Evolutionary conservation across 1,140 invertebrate species (phyloP).

Genomic region (Bombus turneri): DNA sequence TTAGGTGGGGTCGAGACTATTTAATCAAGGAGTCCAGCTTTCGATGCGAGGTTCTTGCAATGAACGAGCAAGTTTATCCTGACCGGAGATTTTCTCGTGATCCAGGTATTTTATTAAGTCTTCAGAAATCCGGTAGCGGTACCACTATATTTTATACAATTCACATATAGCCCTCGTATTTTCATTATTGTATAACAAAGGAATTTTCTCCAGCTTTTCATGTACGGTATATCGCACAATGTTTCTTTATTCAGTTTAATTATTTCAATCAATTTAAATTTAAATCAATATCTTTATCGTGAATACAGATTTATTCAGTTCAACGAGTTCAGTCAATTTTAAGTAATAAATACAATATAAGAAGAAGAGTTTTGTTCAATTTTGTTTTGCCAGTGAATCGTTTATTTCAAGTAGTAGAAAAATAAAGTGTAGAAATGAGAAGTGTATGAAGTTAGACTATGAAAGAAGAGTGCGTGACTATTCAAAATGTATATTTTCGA

Average conservation of each 20-base stretch:
- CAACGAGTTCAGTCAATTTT: too few species aligned
- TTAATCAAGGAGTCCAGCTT: conserved; percentile 7
- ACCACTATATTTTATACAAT: background rate
- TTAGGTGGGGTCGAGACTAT: background rate
- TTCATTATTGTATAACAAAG: background rate
- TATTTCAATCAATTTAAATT: background rate
- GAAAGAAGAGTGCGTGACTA: too few species aligned
- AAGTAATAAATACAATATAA: too few species aligned
- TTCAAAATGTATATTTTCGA: too few species aligned
- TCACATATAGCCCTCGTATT: background rate
- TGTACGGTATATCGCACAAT: background rate
- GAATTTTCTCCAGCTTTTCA: background rate
- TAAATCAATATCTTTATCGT: too few species aligned
- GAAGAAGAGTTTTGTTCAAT: too few species aligned
- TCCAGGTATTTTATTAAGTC: conserved; percentile 9
- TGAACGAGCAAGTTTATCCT: background rate
- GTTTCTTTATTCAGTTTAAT: background rate
- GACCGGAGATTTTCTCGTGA: background rate
- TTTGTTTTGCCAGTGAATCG: too few species aligned
- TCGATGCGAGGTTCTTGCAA: background rate
- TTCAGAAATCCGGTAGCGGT: background rate
- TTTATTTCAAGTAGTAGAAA: too few species aligned
- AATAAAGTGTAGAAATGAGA: too few species aligned
- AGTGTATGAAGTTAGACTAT: too few species aligned
- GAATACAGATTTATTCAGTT: too few species aligned